Base-by-base conservation (phyloP, 2,888 invertebrate species). In the Leistus spinibarbis region DNA sequence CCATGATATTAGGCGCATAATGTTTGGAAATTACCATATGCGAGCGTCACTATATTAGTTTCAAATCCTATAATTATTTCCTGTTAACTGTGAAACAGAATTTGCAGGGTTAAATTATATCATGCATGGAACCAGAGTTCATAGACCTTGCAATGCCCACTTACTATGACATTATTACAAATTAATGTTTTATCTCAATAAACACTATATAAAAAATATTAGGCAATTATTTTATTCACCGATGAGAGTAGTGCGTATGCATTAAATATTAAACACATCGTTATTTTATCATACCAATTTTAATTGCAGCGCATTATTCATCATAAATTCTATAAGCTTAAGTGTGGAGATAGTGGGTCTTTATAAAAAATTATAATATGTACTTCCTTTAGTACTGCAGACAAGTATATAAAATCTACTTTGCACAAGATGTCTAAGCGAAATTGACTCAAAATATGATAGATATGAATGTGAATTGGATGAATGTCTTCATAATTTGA, bases 61-160 rank as follows among this genome's bases (percentile, higher is more conserved):
- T 24, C 57, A 69, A 69, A 69, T 69, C 27, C 69, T 69, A 69
- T 69, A 69, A 69, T 65, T 65, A 65, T 69, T 69, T 69, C 69
- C 69, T 57, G 57, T 17, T 60, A 53, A 56, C 24, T 69, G 24
- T 20, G 54, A 56, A 67, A 54, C 67, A 23, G 67, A 54, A 22
- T 23, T 64, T 64, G 20, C 27, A 40, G 40, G 40, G 40, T 40
- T 10, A 40, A 40, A 40, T 40, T 40, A 40, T 7, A 7, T 40
- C 40, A 40, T 7, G 24, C 24, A 24, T 24, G 7, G 24, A 24
- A 24, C 24, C 24, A 7, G 24, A 13, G 40, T 40, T 40, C 40
- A 40, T 40, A 40, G 40, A 40, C 40, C 40, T 7, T 40, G 13
- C 40, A 40, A 7, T 40, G n/a, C n/a, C n/a, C n/a, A n/a, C n/a